Evolutionary conservation across 2,113 vertebrate genomes (phyloP).

Genomic region (Aplodontia rufa): DNA sequence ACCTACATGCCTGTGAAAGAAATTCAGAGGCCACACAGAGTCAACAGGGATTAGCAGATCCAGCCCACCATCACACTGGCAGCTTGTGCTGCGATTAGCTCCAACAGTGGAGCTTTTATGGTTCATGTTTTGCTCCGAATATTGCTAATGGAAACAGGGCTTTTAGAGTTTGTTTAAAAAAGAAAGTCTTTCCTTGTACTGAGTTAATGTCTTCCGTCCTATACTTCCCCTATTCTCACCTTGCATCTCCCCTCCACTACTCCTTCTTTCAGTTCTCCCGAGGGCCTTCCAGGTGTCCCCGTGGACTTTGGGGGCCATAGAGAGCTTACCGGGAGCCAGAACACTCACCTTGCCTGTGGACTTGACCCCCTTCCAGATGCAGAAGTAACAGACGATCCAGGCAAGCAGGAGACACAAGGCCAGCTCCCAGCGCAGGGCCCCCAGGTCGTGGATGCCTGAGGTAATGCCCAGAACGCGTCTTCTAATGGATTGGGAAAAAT

Average conservation of each 20-base stretch:
- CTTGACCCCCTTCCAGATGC: slow-evolving; percentile 97
- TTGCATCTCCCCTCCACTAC: not conserved
- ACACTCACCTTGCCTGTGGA: slow-evolving; percentile 94
- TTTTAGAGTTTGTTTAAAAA: not conserved
- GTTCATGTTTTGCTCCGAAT: not conserved
- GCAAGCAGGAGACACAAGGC: slow-evolving; percentile 92
- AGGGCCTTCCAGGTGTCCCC: not conserved
- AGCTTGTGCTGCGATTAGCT: not conserved
- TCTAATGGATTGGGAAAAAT: slow-evolving; percentile 80
- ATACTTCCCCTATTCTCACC: not conserved
- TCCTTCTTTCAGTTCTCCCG: not conserved
- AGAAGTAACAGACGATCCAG: slow-evolving; percentile 96
- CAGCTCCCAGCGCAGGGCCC: slow-evolving; percentile 93
- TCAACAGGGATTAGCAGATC: not conserved
- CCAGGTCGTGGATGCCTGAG: slow-evolving; percentile 88
- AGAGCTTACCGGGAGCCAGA: slow-evolving; percentile 83
- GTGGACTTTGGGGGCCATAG: slow-evolving; percentile 80
- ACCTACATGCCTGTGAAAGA: fast-evolving
- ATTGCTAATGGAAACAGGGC: not conserved
- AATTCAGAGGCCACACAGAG: not conserved
- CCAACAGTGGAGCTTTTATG: not conserved
- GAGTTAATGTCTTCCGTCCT: not conserved
- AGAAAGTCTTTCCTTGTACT: not conserved
- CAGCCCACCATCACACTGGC: fast-evolving
- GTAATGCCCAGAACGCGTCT: slow-evolving; percentile 91